Evolutionary conservation across 2,113 vertebrate species (phyloP), one percentile per base, ranked within the genome.

Genomic region (Cricetomys ansorgei): DNA sequence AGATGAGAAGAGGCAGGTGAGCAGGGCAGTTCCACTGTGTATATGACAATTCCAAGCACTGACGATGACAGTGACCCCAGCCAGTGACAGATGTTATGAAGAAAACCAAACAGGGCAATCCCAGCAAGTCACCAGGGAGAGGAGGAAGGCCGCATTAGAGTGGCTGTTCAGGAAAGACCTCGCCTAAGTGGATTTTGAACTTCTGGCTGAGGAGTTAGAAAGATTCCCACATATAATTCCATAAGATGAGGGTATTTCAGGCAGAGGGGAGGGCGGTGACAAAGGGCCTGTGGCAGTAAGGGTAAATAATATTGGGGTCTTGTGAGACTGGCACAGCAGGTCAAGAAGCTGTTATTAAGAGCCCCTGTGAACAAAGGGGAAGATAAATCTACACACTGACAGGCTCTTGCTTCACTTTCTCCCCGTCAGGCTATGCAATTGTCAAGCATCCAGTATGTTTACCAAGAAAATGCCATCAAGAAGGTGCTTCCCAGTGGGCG

Each of bases 381-480:
- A 65, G 25, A 53, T 57, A 48, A 31, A 31, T 15, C 53, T 5
- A 2, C 5, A 19, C 0, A 5, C 23, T 31, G 0, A 0, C 34
- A 19, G 16, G 13, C 4, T 6, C 59, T 88, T 37, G 7, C 31
- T 67, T 80, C 57, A 29, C 76, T 25, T 31, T 45, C 43, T 40
- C 73, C 40, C 53, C 40, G 5, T 7, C 16, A 5, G 19, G 3
- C 6, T 29, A 4, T 31, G 70, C 10, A 59, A 4, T 67, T 70
- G 23, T 40, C 37, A 67, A 37, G 13, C 50, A 62, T n/a, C 13
- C 1, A 7, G 4, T 3, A 19, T 73, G 25, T 57, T 57, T 50
- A 45, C 25, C 64, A 50, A 23, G 57, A 77, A 55, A 96, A 11
- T 3, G 6, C 27, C 57, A 16, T 37, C 59, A 88, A 88, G 43